These are phyloP conservation scores for Spinus pinus DNA, from an alignment of 2,797 vertebrate species.

Conservation along the genomic window DNA sequence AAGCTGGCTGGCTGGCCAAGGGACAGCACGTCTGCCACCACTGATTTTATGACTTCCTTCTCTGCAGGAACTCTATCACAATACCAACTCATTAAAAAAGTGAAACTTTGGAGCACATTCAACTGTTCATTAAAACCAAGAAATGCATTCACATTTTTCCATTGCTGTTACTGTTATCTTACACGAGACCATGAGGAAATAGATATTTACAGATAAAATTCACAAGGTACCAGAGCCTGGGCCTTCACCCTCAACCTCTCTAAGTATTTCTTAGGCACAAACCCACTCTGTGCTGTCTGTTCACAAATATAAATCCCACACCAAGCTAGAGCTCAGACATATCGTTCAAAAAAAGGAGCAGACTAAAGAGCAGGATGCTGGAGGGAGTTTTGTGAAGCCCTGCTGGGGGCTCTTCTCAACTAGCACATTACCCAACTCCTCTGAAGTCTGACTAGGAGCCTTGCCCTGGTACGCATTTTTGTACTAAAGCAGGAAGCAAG, in stretches of 20 bases:
- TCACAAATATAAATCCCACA: neutral
- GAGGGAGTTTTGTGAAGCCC: neutral
- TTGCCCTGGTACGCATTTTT: neutral
- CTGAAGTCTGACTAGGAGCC: neutral
- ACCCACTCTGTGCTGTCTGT: neutral
- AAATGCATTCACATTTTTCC: neutral
- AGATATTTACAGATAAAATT: neutral
- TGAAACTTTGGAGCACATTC: neutral
- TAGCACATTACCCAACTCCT: neutral
- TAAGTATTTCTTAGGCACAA: neutral
- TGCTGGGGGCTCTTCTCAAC: neutral
- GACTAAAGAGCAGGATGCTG: neutral
- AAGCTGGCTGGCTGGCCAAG: neutral
- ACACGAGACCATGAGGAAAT: neutral
- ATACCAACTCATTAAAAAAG: neutral
- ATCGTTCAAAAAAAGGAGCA: accelerated
- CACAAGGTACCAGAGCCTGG: neutral
- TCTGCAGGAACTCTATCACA: neutral
- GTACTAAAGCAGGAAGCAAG: neutral
- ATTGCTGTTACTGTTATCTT: neutral
- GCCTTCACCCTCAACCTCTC: neutral
- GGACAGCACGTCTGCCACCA: neutral
- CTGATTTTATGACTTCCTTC: neutral
- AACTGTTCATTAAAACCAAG: neutral
- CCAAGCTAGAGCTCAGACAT: neutral